Evolutionary conservation across 2,113 vertebrate genomes (phyloP), one percentile per base, ranked within the genome.

Genomic region (Cavia porcellus): DNA sequence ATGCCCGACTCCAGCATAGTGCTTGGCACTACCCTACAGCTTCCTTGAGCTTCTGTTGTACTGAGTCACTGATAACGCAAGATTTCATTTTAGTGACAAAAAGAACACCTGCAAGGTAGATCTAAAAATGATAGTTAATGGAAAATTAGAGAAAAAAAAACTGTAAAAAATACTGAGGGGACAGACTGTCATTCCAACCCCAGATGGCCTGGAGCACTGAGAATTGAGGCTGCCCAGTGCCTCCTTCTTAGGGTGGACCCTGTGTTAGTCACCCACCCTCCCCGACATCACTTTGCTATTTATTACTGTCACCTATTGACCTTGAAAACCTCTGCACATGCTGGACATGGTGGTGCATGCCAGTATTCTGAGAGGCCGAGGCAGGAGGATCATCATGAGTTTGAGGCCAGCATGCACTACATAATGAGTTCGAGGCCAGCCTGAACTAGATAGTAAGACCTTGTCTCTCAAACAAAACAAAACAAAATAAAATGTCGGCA

Each of bases 251-350:
- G 91, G 85, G 75, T 20, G 38, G 80, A 95, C 50, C 77, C 96
- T 96, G 92, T 90, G 92, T 97, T 70, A 81, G 93, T 96, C 81
- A 90, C 77, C 86, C 62, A 75, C 86, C 95, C 95, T 72, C 95
- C 72, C 96, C 86, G 95, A 98, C 97, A 96, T 97, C 96, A 97
- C 97, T 96, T 95, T 94, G 88, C 95, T 98, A 97, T 98, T 97
- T 96, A 92, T 97, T 98, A 80, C 97, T 98, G 93, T 96, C 97
- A 94, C 90, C 97, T 95, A 96, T 87, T 95, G 94, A 95, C 52
- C 97, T 98, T 91, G 94, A 88, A 98, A 97, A 96, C 12, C 14
- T 45, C 22, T 97, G 92, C 42, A 47, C 25, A 45, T 47, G 38
- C 2, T 47, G 74, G 6, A 28, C 45, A 47, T 50, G 74, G 24